A percentile compares a stretch with the other conserved stretches of the same genome.
Conservation (phyloP, 2,888 invertebrate genomes). For the Anthoptus insignis region DNA sequence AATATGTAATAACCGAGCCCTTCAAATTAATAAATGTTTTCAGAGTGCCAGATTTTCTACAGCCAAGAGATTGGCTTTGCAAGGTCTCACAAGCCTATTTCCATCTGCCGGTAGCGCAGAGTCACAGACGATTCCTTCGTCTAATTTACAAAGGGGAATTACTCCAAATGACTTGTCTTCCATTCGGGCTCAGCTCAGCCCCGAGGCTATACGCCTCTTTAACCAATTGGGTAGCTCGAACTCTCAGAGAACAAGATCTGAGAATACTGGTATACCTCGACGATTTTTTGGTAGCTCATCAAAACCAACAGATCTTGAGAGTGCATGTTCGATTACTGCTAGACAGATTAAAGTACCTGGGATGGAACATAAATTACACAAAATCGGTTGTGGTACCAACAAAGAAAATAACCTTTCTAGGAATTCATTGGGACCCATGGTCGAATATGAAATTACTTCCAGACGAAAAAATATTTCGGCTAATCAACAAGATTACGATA, state of each 20-base stretch:
- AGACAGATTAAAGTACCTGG: slow-evolving; percentile 24
- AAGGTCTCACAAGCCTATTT: slow-evolving; percentile 50
- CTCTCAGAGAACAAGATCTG: slow-evolving; percentile 43
- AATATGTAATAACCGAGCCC: slow-evolving; percentile 21
- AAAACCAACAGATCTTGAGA: slow-evolving; percentile 13
- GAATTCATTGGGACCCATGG: slow-evolving; percentile 19
- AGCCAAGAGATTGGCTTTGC: slow-evolving; percentile 39
- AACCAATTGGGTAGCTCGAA: slow-evolving; percentile 49
- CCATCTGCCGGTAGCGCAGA: slow-evolving; percentile 34
- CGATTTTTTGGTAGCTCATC: slow-evolving; percentile 46
- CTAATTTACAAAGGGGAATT: slow-evolving; percentile 37
- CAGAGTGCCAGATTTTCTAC: slow-evolving; percentile 30
- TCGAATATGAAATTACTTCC: slow-evolving; percentile 1
- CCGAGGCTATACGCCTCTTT: slow-evolving; percentile 45
- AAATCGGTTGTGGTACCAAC: slow-evolving; percentile 19
- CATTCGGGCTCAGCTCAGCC: slow-evolving; percentile 44
- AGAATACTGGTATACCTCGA: slow-evolving; percentile 46
- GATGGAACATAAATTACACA: slow-evolving; percentile 39
- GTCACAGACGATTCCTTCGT: slow-evolving; percentile 46
- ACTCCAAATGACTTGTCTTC: slow-evolving; percentile 45
- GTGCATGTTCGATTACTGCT: not conserved
- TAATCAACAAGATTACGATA: not conserved
- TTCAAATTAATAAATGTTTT: slow-evolving; percentile 39
- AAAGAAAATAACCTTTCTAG: slow-evolving; percentile 18
- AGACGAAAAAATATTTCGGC: not conserved